Evolutionary conservation across 2,797 vertebrate genomes (phyloP), one percentile per base, ranked within the genome.

Genomic region (Macrochelys suwanniensis): DNA sequence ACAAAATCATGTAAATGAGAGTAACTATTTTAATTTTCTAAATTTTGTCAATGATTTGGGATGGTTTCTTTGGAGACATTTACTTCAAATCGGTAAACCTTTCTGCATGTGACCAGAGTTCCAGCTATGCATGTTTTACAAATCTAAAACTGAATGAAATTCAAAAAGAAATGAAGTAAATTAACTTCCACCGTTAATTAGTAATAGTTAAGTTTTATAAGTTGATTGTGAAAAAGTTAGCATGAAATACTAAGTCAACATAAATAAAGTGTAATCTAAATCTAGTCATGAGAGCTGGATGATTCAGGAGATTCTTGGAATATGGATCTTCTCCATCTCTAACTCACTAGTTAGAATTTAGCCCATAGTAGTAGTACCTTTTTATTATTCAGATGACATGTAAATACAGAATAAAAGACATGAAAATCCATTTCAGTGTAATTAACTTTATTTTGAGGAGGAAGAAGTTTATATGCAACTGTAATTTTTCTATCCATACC

Each of bases 391-490:
- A 71, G 53, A 10, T 21, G 42, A 84, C 6, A 56, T 1, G 31
- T 83, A 76, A 84, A 82, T 0, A 3, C 19, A 89, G 37, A 91
- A 94, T 3, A 50, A 11, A 86, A 86, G 49, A 91, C 84, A 89
- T 28, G 51, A 82, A 87, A 78, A 1, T 2, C 0, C 4, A 10
- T 26, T 42, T 81, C 96, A 93, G 90, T 95, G 96, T 97, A 98
- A 98, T 97, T 97, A 97, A 97, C 91, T 97, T 98, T 98, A 97
- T 98, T 98, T 98, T 98, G 94, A 96, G 88, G 94, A 96, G 88
- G 61, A 97, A 92, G 82, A 54, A 5, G 42, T 85, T 95, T 96
- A 97, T 93, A 96, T 3, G 12, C 81, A 95, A 54, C 89, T 68
- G 74, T 88, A 93, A 87, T 89, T 96, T 95, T 97, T 86, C 87